A percentile compares a stretch with the other conserved stretches of the same genome.
These are phyloP conservation scores for Rhopalosiphum nymphaeae DNA, from an alignment of 2,888 invertebrate species.

Conservation along the genomic window DNA sequence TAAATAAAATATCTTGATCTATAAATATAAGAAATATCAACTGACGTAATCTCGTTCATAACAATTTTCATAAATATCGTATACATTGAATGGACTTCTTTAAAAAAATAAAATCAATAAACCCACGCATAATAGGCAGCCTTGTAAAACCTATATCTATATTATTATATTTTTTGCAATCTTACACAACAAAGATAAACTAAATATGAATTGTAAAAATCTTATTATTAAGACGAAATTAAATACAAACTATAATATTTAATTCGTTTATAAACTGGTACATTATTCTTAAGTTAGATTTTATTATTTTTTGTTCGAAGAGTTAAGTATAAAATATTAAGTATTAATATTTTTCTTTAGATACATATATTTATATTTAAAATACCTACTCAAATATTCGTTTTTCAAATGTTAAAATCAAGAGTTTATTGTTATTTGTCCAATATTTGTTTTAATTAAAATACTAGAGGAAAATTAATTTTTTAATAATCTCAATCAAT, in stretches of 20 bases:
- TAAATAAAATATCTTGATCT: background rate
- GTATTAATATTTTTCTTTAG: no score
- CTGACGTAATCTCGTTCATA: background rate
- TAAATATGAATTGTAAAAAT: background rate
- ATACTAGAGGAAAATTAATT: background rate
- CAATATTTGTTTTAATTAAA: background rate
- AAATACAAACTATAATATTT: background rate
- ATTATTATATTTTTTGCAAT: background rate
- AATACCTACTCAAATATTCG: background rate
- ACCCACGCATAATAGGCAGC: background rate
- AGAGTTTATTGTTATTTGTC: background rate
- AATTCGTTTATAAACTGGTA: background rate
- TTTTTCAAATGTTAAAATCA: background rate
- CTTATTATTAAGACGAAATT: background rate
- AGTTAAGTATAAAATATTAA: background rate
- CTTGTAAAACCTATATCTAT: background rate
- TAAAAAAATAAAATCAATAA: background rate
- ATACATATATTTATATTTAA: background rate
- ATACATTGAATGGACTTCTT: slow-evolving; percentile 7
- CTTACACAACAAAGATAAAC: background rate
- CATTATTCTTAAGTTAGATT: background rate
- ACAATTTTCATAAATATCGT: slow-evolving; percentile 2
- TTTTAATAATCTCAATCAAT: background rate
- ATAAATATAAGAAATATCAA: background rate
- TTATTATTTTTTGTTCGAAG: background rate